A percentile compares a stretch with the other conserved stretches of the same genome.
phyloP scores from a whole-genome alignment of 2,797 vertebrate genomes.

The Melanotaenia trifasciata region DNA sequence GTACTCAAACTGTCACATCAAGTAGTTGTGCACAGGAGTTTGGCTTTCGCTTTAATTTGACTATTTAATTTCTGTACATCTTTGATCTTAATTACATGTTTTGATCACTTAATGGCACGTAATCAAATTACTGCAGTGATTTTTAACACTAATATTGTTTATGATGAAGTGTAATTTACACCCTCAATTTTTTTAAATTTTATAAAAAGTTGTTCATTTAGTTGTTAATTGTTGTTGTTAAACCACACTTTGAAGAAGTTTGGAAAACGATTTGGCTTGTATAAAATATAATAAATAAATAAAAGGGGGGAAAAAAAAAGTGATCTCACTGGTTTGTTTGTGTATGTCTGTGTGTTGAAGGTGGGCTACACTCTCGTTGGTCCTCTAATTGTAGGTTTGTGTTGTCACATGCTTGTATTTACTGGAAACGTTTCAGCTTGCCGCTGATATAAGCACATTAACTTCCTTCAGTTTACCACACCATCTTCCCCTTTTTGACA shows the following conservation, averaged over 20 bases:
- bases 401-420: constrained; percentile 37
- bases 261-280: constrained; percentile 8
- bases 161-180: background rate
- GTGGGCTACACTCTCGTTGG: background rate
- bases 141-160: constrained; percentile 1
- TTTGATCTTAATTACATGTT: background rate
- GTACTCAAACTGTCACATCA: background rate
- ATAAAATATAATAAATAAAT: constrained; percentile 36
- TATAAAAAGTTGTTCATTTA: constrained; percentile 3
- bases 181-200: constrained; percentile 11
- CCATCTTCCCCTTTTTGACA: constrained; percentile 32
- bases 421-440: constrained; percentile 29
- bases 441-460: constrained; percentile 30
- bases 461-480: constrained; percentile 38
- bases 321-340: constrained; percentile 5
- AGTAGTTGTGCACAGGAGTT: background rate
- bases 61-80: background rate
- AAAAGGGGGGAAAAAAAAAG: constrained; percentile 16
- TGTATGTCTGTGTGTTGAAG: constrained; percentile 7
- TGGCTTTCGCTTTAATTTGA: background rate
- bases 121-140: background rate
- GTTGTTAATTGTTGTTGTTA: constrained; percentile 15
- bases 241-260: constrained; percentile 6
- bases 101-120: background rate
- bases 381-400: constrained; percentile 25